Conservation (phyloP, 2,113 vertebrate genomes). For the Takifugu bimaculatus region DNA sequence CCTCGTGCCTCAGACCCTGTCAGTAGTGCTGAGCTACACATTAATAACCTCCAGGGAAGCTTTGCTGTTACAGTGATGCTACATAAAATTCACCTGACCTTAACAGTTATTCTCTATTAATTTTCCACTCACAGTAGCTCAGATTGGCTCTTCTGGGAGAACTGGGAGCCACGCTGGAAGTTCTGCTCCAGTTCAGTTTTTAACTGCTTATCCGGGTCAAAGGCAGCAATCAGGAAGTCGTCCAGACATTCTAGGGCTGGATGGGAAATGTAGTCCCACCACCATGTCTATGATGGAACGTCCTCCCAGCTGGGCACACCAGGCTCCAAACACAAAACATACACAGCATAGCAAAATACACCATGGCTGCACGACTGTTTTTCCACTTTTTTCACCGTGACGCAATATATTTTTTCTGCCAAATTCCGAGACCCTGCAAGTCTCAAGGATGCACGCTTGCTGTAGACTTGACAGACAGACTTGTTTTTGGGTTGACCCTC, state of each 20-base stretch:
- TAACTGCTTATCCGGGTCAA: not conserved
- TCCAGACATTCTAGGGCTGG: too few relatives aligned
- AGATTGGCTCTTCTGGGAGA: too few relatives aligned
- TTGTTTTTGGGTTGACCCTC: conserved; percentile 46
- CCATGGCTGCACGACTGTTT: too few relatives aligned
- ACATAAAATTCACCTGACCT: not conserved
- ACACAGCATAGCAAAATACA: not conserved
- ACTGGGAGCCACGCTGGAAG: too few relatives aligned
- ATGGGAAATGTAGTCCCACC: too few relatives aligned
- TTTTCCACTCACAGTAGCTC: too few relatives aligned
- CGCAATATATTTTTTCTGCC: conserved; percentile 5
- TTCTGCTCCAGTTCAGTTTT: too few relatives aligned
- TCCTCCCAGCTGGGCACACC: too few relatives aligned
- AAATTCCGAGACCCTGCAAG: conserved; percentile 14
- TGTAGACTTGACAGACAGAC: conserved; percentile 40
- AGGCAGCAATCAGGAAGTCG: not conserved
- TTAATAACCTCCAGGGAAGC: conserved; percentile 12
- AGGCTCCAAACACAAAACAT: too few relatives aligned
- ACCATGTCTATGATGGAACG: too few relatives aligned
- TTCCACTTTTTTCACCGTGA: too few relatives aligned
- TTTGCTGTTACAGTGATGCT: not conserved
- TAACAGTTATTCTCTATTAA: too few relatives aligned
- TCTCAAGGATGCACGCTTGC: conserved; percentile 26
- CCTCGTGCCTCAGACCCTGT: conserved; percentile 6
- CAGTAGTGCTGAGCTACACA: not conserved